Base-by-base conservation (phyloP, 2,113 vertebrate genomes). In the Upupa epops region DNA sequence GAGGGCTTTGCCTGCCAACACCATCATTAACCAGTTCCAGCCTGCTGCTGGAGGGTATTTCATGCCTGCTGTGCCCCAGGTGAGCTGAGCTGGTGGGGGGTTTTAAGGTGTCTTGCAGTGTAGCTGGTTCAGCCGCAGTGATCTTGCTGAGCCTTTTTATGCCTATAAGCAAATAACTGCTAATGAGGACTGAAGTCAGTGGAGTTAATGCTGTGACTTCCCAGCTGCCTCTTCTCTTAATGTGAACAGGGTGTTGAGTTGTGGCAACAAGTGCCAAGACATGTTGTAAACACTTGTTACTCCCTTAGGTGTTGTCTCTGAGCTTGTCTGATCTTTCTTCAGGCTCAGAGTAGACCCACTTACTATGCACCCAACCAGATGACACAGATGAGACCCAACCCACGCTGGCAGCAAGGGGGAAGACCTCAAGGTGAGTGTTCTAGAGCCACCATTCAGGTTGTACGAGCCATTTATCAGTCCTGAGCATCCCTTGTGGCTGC, bases 1-100 rank as follows among this genome's bases (percentile, higher is more conserved):
- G 99, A 98, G 99, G 77, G 98, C 99, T 26, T 97, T 99, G 96
- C 99, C 99, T 7, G 98, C 99, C 82, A 99, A 98, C n/a, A 98
- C 99, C 45, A 99, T 99, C 96, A 98, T 99, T 87, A 99, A 99
- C 90, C 99, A 99, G 97, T 99, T 99, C 97, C 99, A 99, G 97
- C 99, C 99, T 26, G 98, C 99, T 64, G 98, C 99, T 45, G 97
- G 98, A 0, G 99, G 99, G 3, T 99, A 99, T 94, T 99, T 99
- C 92, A 98, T 99, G 98, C 99, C 99, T 54, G 98, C 99, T 55
- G 98, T 99, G 88, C 99, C 99, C 21, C 99, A 99, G 98, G 99
- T 99, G 72, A 89, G 98, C 91, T 49, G 73, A 31, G 6, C 61
- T 29, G 1, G 3, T 45, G 71, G 19, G 66, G 45, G 11, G 8